Evolutionary conservation across 2,113 vertebrate genomes (phyloP), one percentile per base, ranked within the genome.

Genomic region (Odontophorus gujanensis): DNA sequence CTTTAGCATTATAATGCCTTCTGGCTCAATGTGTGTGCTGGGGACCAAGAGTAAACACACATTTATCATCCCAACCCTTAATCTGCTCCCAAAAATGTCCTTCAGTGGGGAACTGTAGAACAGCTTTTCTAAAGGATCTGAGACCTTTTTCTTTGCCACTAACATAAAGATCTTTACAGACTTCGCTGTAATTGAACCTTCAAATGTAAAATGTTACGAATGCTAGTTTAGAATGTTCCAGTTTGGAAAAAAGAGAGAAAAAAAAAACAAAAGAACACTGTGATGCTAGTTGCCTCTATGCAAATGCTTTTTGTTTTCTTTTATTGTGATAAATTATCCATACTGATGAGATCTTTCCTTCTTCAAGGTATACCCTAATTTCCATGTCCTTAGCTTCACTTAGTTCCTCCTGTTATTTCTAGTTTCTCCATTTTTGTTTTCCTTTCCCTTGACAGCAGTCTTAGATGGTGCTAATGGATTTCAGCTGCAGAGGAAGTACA

Each of bases 1-100:
- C 68, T 72, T 90, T 55, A 92, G 80, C 69, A 81, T 88, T 90
- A 36, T 45, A 86, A 65, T 93, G 76, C 87, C 82, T 95, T 93
- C 80, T 92, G 85, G 85, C 83, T 87, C 43, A 61, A 65, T 3
- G 9, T 55, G n/a, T 43, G 26, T 90, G 69, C 73, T 84, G 74
- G 66, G 69, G 53, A 95, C 73, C 43, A 78, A 94, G 36, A 48
- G 51, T 88, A 95, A 97, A 94, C 90, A 93, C 0, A 2, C 76
- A 90, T 91, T 93, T 92, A 58, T 95, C 85, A 92, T 90, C 53
- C 73, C 0, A 0, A 81, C 66, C 90, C 86, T 89, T 86, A 86
- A 83, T 90, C 85, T 88, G 87, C 78, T 91, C 73, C 72, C 76
- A 36, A 82, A 95, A 95, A 91, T 0, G 9, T 82, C 80, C 76